These are phyloP conservation scores for Zele albiditarsus DNA, from an alignment of 2,888 invertebrate species.

Conservation along the genomic window DNA sequence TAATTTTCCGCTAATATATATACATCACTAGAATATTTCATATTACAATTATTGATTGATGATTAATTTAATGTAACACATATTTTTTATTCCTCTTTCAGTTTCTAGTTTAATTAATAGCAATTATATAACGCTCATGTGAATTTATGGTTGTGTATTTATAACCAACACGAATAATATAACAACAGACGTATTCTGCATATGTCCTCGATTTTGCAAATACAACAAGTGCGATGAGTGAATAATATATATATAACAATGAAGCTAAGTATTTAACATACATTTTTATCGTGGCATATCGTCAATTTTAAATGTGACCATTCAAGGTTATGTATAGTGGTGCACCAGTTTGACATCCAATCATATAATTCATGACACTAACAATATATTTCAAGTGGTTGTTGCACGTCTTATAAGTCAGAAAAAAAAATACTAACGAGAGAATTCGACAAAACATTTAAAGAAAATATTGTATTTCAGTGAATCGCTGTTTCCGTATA, in stretches of 20 bases:
- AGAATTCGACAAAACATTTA: no score
- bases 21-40: not conserved
- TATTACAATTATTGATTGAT: not conserved
- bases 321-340: not conserved
- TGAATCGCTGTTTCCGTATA: no score
- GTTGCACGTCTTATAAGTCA: no score
- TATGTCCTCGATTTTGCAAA: constrained; percentile 22
- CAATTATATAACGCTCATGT: not conserved
- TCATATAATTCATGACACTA: no score
- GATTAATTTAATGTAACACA: not conserved
- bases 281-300: not conserved
- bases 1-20: not conserved
- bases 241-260: not conserved
- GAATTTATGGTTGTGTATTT: not conserved
- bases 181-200: constrained; percentile 2
- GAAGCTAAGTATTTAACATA: not conserved
- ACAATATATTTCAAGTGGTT: no score
- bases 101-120: not conserved
- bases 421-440: no score
- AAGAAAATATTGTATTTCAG: no score
- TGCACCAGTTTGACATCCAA: no score
- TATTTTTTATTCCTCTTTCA: not conserved
- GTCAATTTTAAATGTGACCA: not conserved
- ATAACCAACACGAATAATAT: not conserved
- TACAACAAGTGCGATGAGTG: constrained; percentile 4